Base-by-base conservation (phyloP, 2,888 invertebrate genomes). In the Dicranocentrus wangi region DNA sequence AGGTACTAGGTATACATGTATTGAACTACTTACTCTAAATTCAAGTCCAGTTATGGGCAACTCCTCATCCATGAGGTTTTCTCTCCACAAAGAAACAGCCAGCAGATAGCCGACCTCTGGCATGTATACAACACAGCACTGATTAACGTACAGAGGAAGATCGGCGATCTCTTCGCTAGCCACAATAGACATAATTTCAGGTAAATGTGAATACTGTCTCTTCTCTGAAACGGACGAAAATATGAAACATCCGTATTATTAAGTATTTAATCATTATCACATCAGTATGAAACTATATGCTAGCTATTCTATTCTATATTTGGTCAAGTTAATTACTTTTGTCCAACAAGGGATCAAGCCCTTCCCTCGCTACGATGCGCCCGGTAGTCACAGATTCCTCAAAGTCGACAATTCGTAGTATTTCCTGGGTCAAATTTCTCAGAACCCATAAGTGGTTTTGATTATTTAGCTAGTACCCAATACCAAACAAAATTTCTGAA, bases 91-190 rank as follows among this genome's bases (percentile, higher is more conserved):
- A 70, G 92, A 93, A n/a, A 96, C 91, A 0, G 93, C 93, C 13
- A 96, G 90, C 82, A 96, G 89, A 89, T 94, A 95, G 0, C 96
- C 94, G 82, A 94, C 90, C 88, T 94, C 93, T 0, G 94, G 93
- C 87, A 94, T 90, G 88, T 93, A 93, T 70, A 93, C 88, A 89
- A 94, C 92, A 17, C 91, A 91, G 87, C 93, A 94, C 86, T 92
- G 91, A 69, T 81, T 13, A 15, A 85, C 76, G 42, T 63, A 75
- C 2, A n/a, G 21, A 7, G 86, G 85, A 17, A 85, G 72, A 0
- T 32, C 21, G 13, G n/a, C 0, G 23, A 87, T 71, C 69, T 85
- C 86, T 68, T 85, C 83, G 23, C 66, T 51, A 0, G 83, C 82
- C 13, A 85, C 83, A 13, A 82, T 68, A 2, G 82, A 60, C 83